phyloP scores from a whole-genome alignment of 2,797 vertebrate genomes.

The Brotula barbata region DNA sequence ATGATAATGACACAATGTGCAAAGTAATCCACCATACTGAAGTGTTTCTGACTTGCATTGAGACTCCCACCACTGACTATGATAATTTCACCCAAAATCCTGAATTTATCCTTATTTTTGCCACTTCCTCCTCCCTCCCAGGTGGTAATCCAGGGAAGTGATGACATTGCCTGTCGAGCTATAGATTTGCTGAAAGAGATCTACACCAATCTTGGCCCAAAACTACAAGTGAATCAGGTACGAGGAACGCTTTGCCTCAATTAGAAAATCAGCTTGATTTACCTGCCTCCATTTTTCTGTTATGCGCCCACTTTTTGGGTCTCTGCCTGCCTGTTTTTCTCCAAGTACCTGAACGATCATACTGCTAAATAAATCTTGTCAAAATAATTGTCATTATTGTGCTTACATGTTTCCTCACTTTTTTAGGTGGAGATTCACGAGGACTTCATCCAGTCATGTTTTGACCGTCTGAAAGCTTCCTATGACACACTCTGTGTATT shows the following conservation, averaged over 20 bases:
- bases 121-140: conserved; percentile 51
- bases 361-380: no score
- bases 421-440: conserved; percentile 97
- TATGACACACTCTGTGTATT: conserved; percentile 97
- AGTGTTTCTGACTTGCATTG: conserved; percentile 5
- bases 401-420: background rate
- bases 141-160: conserved; percentile 99
- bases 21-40: conserved; percentile 11
- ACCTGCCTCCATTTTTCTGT: background rate
- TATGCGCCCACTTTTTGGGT: background rate
- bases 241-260: background rate
- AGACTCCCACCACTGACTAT: background rate
- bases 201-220: conserved; percentile 98
- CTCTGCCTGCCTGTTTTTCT: background rate
- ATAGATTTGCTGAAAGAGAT: conserved; percentile 99
- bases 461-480: conserved; percentile 97
- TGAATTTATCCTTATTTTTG: background rate
- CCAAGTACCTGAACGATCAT: background rate
- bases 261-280: background rate
- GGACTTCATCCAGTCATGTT: conserved; percentile 99
- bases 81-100: background rate
- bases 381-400: background rate
- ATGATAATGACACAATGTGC: conserved; percentile 14
- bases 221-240: conserved; percentile 99
- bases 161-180: conserved; percentile 96